Base-by-base conservation (phyloP, 2,888 invertebrate species). In the Epinotia bilunana region DNA sequence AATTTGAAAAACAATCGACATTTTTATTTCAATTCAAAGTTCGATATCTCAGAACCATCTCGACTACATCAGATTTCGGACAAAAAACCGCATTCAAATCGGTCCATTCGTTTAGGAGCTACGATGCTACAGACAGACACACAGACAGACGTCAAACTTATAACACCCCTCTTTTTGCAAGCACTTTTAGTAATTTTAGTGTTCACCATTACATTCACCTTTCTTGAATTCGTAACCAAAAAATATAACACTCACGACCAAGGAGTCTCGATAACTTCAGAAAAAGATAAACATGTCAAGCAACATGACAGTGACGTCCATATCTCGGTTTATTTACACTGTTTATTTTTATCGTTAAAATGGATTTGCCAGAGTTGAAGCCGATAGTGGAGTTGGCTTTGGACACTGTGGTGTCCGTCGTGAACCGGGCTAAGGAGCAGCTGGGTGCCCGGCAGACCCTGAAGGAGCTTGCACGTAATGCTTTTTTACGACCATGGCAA, bases 381-480 rank as follows among this genome's bases (percentile, higher is more conserved):
- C 79, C 88, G 0, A 87, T 88, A 55, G 88, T 91, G 55, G 91
- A 91, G 5, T 81, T 82, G 58, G 92, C 93, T 0, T 83, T 91
- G 5, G 88, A 91, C 57, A 83, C 83, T 0, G 89, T 92, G 2
- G 90, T 90, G 0, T 85, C 86, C 0, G 85, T 91, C 0, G 78
- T 93, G 12, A 93, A 93, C 75, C 80, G 83, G 18, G 91, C 91
- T 0, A 89, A 87, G 18, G 87, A 88, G 53, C 83, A 83, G 13
- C 68, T 93, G 1, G 91, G 92, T 0, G 76, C 79, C 0, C 74
- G 90, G 7, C 85, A 86, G 69, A 90, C 86, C 0, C 78, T 93
- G 5, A 82, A 57, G 11, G 83, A 91, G 72, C 81, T 92, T 23
- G 89, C 90, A 20, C 78, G 92, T 92, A 79, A 83, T 86, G 82